Conservation (phyloP, 1,140 invertebrate species). For the Drosophila biarmipes region DNA sequence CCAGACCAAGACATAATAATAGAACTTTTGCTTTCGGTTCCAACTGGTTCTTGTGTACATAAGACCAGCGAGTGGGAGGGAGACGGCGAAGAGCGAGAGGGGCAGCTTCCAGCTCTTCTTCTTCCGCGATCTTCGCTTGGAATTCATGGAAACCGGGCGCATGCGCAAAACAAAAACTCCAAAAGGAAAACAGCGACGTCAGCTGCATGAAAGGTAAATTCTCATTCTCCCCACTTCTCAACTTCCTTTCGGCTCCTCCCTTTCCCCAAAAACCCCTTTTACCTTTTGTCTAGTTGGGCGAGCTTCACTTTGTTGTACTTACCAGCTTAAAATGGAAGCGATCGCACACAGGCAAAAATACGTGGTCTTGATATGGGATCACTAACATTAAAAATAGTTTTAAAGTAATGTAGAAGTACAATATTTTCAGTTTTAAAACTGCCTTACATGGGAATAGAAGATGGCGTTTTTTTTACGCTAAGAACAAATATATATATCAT, state of each 20-base stretch:
- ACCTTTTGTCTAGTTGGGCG: slow-evolving; percentile 4
- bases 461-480: too few species aligned
- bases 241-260: slow-evolving; percentile 9
- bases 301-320: slow-evolving; percentile 14
- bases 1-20: slow-evolving; percentile 61
- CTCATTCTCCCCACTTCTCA: slow-evolving; percentile 7
- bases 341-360: not conserved
- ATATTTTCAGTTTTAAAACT: too few species aligned
- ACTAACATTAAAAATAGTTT: too few species aligned
- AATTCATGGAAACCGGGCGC: slow-evolving; percentile 65
- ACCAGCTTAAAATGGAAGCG: slow-evolving; percentile 7
- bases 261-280: slow-evolving; percentile 3
- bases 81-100: slow-evolving; percentile 8
- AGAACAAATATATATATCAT: too few species aligned
- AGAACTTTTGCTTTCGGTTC: slow-evolving; percentile 82
- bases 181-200: slow-evolving; percentile 28
- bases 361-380: not conserved
- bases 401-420: too few species aligned
- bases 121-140: slow-evolving; percentile 54
- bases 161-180: slow-evolving; percentile 60
- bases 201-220: slow-evolving; percentile 58
- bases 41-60: slow-evolving; percentile 75
- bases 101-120: slow-evolving; percentile 51
- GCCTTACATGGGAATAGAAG: too few species aligned
- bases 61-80: slow-evolving; percentile 25